Base-by-base conservation (phyloP, 2,797 vertebrate genomes). In the Saxicola maurus region DNA sequence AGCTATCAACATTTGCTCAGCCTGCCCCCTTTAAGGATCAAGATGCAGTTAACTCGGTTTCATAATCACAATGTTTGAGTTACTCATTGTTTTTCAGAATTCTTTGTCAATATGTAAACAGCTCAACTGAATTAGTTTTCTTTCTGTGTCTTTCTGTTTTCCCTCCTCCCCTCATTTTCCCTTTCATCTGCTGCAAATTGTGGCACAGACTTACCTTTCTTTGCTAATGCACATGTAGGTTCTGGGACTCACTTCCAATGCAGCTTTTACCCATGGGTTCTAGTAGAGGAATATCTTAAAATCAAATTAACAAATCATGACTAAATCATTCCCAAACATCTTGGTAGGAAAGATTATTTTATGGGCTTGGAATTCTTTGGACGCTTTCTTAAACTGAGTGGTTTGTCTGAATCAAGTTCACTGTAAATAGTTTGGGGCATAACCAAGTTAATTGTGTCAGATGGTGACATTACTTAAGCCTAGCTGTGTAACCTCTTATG, bases 371-470 rank as follows among this genome's bases (percentile, higher is more conserved):
- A 74, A 66, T 65, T 85, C 76, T 71, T 74, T 38, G 61, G 59
- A 64, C 0, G 0, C 55, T 77, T 84, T 84, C 42, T 85, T 13
- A 17, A 74, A 78, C 59, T 0, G 0, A 83, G 40, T 11, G 17
- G 48, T 87, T 81, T 78, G 43, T 87, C 69, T 91, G 82, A 91
- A 51, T 89, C 42, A 23, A 92, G 61, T 89, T 89, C 35, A 51
- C 60, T 95, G 92, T 94, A 94, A 94, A 91, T 94, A 93, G 59
- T 94, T 81, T 77, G 40, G 42, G 78, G 27, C 67, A 85, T 81
- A 81, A 90, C 59, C 62, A 90, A 87, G 84, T 91, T 60, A 77
- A 62, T 92, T 69, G 56, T 93, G 84, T 95, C 91, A 93, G 85
- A 69, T 76, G 62, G 69, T 57, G 38, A 61, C 77, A 65, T 94